A percentile compares a stretch with the other conserved stretches of the same genome.
Evolutionary conservation across 30 jellyfish, hydroid and myxozoan species (phyloP).

Genomic region (Calvadosia cruxmelitensis): DNA sequence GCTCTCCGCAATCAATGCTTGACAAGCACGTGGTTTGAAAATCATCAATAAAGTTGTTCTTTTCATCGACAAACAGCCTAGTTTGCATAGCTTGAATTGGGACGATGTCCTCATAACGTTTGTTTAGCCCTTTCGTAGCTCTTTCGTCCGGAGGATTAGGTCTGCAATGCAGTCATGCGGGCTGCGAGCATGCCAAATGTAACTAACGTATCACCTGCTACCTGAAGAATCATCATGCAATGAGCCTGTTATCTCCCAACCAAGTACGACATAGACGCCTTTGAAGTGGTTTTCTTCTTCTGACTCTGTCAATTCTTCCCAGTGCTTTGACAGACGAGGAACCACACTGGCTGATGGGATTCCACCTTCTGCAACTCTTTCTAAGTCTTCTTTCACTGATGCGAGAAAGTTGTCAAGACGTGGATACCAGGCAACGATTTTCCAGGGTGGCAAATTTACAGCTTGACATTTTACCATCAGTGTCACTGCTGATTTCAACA

Average conservation of each 20-base stretch:
- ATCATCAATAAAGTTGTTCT: too few relatives aligned
- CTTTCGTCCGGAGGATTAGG: conserved; percentile 4
- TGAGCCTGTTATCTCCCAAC: background rate
- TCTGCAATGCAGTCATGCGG: conserved; percentile 3
- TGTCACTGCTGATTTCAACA: conserved; percentile 8
- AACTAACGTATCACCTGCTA: too few relatives aligned
- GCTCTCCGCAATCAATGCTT: too few relatives aligned
- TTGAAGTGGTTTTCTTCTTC: background rate
- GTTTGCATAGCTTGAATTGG: background rate
- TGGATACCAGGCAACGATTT: conserved; percentile 17
- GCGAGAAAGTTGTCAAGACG: background rate
- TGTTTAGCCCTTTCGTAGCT: background rate
- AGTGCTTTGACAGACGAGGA: background rate
- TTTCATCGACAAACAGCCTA: too few relatives aligned
- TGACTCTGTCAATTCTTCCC: background rate
- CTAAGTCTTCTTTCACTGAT: background rate
- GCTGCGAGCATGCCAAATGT: conserved; percentile 3
- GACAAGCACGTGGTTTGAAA: too few relatives aligned
- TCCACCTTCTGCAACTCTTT: background rate
- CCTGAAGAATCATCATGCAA: too few relatives aligned
- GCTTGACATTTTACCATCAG: conserved; percentile 20
- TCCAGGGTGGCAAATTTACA: conserved; percentile 8
- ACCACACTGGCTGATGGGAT: too few relatives aligned
- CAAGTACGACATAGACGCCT: too few relatives aligned
- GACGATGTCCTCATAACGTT: conserved; percentile 4